phyloP scores from a whole-genome alignment of 2,888 invertebrate genomes.

The Muscina levida region DNA sequence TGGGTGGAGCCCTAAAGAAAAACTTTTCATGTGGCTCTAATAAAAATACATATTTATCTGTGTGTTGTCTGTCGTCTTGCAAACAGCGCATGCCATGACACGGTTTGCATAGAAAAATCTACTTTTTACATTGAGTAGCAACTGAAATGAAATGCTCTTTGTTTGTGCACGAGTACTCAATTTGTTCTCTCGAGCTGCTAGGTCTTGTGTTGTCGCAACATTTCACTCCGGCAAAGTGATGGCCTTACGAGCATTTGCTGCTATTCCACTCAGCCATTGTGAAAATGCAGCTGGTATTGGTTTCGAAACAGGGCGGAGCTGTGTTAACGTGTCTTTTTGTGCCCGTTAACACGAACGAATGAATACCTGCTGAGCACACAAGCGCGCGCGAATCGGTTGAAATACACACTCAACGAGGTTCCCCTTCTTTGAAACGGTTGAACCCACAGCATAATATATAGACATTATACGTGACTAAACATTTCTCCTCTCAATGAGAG shows the following conservation, averaged over 20 bases:
- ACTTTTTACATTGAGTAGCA: too few relatives aligned
- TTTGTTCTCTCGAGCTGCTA: background rate
- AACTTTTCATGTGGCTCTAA: background rate
- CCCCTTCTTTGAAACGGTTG: conserved; percentile 60
- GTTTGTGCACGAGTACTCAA: background rate
- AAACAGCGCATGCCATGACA: background rate
- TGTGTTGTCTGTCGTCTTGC: too few relatives aligned
- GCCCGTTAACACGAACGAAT: conserved; percentile 49
- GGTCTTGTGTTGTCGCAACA: conserved; percentile 30
- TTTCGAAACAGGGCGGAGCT: conserved; percentile 52
- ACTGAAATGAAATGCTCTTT: background rate
- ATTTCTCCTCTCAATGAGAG: conserved; percentile 28
- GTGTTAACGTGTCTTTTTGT: conserved; percentile 52
- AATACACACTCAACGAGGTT: conserved; percentile 27
- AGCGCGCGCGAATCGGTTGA: conserved; percentile 45
- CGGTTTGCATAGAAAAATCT: too few relatives aligned
- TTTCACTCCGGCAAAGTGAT: conserved; percentile 42
- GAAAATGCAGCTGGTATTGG: conserved; percentile 26
- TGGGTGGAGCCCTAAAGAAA: background rate
- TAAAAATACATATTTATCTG: too few relatives aligned
- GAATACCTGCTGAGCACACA: background rate
- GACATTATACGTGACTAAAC: too few relatives aligned
- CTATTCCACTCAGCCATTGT: conserved; percentile 49
- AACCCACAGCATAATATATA: conserved; percentile 7
- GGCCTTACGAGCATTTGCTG: conserved; percentile 39